Evolutionary conservation across 2,888 invertebrate genomes (phyloP), one percentile per base, ranked within the genome.

Genomic region (Halictus quadricinctus): DNA sequence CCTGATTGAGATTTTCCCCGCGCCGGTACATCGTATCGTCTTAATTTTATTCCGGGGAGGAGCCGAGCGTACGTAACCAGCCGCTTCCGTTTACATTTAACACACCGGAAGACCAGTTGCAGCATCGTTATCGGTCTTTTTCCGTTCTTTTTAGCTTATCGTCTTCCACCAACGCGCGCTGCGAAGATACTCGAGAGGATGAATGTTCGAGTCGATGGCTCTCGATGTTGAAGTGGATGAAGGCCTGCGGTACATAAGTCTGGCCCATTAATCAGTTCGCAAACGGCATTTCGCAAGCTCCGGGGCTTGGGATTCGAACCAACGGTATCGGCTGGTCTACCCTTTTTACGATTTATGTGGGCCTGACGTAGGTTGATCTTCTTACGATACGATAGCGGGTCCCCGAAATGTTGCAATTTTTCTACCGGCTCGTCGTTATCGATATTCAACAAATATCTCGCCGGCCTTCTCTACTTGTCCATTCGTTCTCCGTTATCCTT

Each of bases 201-300:
- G 87, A 84, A 89, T 89, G 88, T 88, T 85, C 83, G 84, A 90
- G 80, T 87, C 85, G 88, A 85, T 90, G 90, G 90, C 81, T 79
- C 89, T 90, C 90, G 90, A 90, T 89, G 85, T 58, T 90, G 84
- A 90, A 90, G 90, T 88, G 86, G 90, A 89, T 89, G 87, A 87
- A 89, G 86, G 86, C 82, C 80, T 88, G 88, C 82, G 87, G 88
- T 89, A 90, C 90, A 89, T 91, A 91, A 91, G 88, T 86, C 86
- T 84, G 87, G 87, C 83, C 88, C 91, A 91, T 91, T 91, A 91
- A 89, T 91, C 91, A 90, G 88, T 78, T 82, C 72, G 87, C 88
- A 90, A 90, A 90, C 87, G 91, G 90, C 81, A 90, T 89, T 89
- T 88, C 89, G 89, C 90, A 87, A 89, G 83, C 87, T 87, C 76